Conservation (phyloP, 2,113 vertebrate genomes). For the Hyla sarda region DNA sequence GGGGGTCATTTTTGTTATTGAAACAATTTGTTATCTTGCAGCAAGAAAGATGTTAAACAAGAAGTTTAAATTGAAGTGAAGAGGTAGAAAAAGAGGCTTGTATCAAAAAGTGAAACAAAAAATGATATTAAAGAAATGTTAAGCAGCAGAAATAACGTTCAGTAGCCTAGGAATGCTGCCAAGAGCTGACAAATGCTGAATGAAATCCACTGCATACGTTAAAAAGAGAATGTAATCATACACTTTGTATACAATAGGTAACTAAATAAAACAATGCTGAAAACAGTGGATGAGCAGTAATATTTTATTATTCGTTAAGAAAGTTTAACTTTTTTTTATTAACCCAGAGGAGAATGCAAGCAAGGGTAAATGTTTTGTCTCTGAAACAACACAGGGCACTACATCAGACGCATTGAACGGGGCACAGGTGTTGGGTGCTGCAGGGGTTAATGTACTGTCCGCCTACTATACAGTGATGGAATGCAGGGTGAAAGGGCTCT, state of each 20-base stretch:
- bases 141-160: slow-evolving; percentile 9
- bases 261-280: background rate
- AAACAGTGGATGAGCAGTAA: background rate
- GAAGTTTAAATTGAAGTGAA: background rate
- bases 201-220: background rate
- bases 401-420: background rate
- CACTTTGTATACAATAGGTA: background rate
- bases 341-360: too few relatives aligned
- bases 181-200: background rate
- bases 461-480: slow-evolving; percentile 11
- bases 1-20: background rate
- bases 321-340: background rate
- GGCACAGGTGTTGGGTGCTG: background rate
- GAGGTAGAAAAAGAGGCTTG: background rate
- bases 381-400: background rate
- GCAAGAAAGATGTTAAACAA: background rate
- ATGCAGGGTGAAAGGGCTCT: slow-evolving; percentile 5
- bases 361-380: background rate
- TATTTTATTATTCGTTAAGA: background rate
- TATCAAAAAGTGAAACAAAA: too few relatives aligned
- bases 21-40: background rate
- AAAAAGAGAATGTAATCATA: too few relatives aligned
- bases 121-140: background rate
- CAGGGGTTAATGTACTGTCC: slow-evolving; percentile 19
- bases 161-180: background rate